These are phyloP conservation scores for Indicator indicator DNA, from an alignment of 2,113 vertebrate genomes.

Conservation along the genomic window DNA sequence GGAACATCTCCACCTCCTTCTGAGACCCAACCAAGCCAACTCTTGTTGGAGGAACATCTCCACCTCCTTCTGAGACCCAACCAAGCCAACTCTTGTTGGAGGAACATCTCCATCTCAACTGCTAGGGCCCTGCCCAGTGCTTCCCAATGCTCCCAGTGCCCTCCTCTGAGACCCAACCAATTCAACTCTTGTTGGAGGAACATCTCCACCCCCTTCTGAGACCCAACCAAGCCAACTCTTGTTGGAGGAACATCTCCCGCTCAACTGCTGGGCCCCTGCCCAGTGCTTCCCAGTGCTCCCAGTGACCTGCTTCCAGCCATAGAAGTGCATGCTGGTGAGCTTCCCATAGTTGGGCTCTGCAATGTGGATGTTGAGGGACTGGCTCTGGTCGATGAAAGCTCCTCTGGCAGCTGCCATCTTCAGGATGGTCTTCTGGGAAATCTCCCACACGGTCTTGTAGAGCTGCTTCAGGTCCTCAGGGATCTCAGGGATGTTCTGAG, in stretches of 20 bases:
- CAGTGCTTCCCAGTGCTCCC: not conserved
- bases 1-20: too few relatives aligned
- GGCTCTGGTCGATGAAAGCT: slow-evolving; percentile 96
- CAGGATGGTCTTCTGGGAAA: slow-evolving; percentile 92
- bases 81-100: too few relatives aligned
- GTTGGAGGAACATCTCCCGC: accelerated
- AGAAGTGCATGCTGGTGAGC: slow-evolving; percentile 99
- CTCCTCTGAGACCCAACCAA: too few relatives aligned
- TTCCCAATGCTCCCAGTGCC: too few relatives aligned
- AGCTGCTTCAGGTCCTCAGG: slow-evolving; percentile 91
- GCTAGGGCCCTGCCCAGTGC: too few relatives aligned
- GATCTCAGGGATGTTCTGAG: slow-evolving; percentile 83
- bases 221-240: too few relatives aligned
- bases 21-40: too few relatives aligned
- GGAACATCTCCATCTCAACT: too few relatives aligned
- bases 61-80: too few relatives aligned
- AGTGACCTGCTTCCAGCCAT: slow-evolving; percentile 93
- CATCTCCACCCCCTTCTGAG: accelerated
- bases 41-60: too few relatives aligned
- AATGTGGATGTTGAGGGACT: slow-evolving; percentile 97
- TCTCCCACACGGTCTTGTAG: slow-evolving; percentile 98
- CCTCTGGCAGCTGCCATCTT: slow-evolving; percentile 97
- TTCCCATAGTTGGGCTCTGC: slow-evolving; percentile 97
- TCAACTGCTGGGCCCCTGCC: not conserved
- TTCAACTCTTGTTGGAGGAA: not conserved